Percentiles rank a stretch among this genome's conserved stretches.
These are phyloP conservation scores for Chlorops oryzae DNA, from an alignment of 1,140 invertebrate species.

Conservation along the genomic window DNA sequence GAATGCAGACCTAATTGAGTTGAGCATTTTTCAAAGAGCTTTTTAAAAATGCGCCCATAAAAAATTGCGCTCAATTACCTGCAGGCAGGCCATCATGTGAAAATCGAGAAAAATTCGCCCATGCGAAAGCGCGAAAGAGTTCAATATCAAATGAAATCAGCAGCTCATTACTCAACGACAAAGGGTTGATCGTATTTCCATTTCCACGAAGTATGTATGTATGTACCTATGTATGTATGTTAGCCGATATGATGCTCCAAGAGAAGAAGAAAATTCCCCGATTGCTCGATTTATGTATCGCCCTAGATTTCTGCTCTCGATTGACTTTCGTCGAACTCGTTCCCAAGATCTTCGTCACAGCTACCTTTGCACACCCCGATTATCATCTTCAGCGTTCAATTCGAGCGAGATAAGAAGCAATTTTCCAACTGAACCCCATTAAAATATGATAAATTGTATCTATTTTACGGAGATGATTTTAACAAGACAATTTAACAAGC, in stretches of 20 bases:
- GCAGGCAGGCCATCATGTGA: no score
- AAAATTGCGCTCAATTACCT: no score
- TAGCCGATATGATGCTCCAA: conserved; percentile 4
- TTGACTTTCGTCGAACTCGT: no score
- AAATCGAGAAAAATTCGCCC: no score
- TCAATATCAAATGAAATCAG: conserved; percentile 44
- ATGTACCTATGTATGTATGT: no score
- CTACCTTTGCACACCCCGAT: background rate
- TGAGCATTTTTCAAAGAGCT: background rate
- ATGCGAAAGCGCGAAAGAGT: conserved; percentile 46
- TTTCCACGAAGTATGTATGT: no score
- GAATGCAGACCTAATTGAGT: background rate
- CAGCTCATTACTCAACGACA: conserved; percentile 43
- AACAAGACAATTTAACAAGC: conserved; percentile 48
- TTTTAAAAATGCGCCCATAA: no score
- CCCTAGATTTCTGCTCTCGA: background rate
- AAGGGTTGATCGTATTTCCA: no score
- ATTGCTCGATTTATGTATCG: background rate
- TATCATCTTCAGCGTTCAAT: no score
- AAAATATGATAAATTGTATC: conserved; percentile 47
- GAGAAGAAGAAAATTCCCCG: conserved; percentile 1
- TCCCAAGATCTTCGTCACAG: conserved; percentile 1
- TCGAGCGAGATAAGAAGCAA: conserved; percentile 33
- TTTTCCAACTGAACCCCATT: conserved; percentile 40
- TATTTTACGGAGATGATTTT: conserved; percentile 46